Evolutionary conservation across 2,888 invertebrate species (phyloP), one percentile per base, ranked within the genome.

Genomic region (Cataglyphis cursor): DNA sequence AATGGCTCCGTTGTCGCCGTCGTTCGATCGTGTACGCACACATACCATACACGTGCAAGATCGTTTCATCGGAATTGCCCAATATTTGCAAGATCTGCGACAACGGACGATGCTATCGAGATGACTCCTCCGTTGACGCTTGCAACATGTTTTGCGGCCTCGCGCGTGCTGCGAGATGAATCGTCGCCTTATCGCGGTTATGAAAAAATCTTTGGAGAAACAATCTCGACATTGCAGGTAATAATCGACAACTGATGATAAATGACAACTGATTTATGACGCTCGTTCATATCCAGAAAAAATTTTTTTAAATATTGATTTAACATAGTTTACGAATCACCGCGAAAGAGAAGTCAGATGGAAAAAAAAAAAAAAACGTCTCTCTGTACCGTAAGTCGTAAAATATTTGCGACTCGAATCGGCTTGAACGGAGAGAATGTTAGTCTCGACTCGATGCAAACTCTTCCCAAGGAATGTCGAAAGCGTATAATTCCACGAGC

Each of bases 1-100:
- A 93, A 93, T 83, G 59, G 68, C 83, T 78, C 80, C 80, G 84
- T 68, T 74, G 73, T 64, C 73, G 81, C 54, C 41, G 83, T 75
- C 66, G 85, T 83, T 84, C 70, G 59, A 84, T 73, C 78, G 75
- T 65, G 83, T 72, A 59, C 76, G 59, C 44, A 31, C n/a, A n/a
- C 41, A n/a, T n/a, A 48, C 5, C 41, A n/a, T n/a, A 48, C 5
- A 38, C n/a, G 31, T 24, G 38, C 41, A 61, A 65, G 12, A 12
- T 57, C 2, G 44, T 70, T 21, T 70, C 70, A 83, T 75, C 78
- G 80, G 83, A 88, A 88, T 82, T 68, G 72, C 28, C 65, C 80
- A 83, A 85, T 88, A 88, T 83, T 81, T 31, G 44, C 24, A 38
- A 51, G 28, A 24, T 62, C 9, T 5, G 15, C 35, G 18, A 81